Evolutionary conservation across 1,140 invertebrate species (phyloP).

Genomic region (Trachelipus rathkii): DNA sequence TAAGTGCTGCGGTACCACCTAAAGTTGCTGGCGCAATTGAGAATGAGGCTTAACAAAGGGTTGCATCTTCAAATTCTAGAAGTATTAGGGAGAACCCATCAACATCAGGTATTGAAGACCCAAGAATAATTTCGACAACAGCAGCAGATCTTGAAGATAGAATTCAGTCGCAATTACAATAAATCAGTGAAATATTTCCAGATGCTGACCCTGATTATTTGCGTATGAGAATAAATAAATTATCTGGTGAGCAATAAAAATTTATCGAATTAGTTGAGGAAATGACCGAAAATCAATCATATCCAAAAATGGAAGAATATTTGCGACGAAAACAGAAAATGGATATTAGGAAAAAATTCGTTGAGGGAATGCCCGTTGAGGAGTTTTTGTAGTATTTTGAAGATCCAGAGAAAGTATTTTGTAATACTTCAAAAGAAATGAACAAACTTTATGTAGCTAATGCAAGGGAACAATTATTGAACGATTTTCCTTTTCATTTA

Average conservation of each 20-base stretch:
- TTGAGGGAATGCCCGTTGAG: conserved; percentile 48
- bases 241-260: conserved; percentile 20
- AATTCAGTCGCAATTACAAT: conserved; percentile 48
- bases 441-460: conserved; percentile 49
- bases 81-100: background rate
- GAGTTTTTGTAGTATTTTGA: conserved; percentile 58
- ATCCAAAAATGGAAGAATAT: conserved; percentile 57
- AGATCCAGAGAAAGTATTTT: conserved; percentile 53
- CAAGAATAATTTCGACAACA: too few relatives aligned
- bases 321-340: conserved; percentile 36
- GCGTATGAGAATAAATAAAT: conserved; percentile 40
- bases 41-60: background rate
- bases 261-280: conserved; percentile 31
- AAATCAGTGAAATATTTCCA: conserved; percentile 49
- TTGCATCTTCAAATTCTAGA: background rate
- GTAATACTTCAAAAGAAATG: conserved; percentile 50
- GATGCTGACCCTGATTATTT: conserved; percentile 58
- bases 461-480: conserved; percentile 47
- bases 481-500: conserved; percentile 49
- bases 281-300: conserved; percentile 51
- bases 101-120: conserved; percentile 16
- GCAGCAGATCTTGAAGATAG: conserved; percentile 19
- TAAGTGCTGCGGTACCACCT: background rate
- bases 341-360: conserved; percentile 47
- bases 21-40: background rate